Base-by-base conservation (phyloP, 2,113 vertebrate genomes). In the Megaceryle torquata region DNA sequence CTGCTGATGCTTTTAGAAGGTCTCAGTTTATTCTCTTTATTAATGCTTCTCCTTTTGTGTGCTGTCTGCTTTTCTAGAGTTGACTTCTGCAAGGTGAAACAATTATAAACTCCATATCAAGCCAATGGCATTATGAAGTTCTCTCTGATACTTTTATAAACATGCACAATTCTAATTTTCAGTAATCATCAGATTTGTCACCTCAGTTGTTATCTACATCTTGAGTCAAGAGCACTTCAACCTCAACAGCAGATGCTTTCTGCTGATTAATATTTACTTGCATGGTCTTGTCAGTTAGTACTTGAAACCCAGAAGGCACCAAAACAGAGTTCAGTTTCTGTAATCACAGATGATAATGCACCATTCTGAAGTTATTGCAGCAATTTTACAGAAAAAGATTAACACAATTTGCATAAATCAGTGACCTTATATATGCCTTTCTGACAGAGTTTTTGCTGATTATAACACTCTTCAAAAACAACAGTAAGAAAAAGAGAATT, bases 221-320 rank as follows among this genome's bases (percentile, higher is more conserved):
- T 92, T 54, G 54, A 96, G 57, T 95, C 61, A 65, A 94, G 88
- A 93, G 83, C 83, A 39, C 92, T 96, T 89, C 60, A 84, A 11
- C 44, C 75, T 64, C 82, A 84, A 15, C 41, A 65, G 80, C 53
- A 72, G 83, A 69, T 90, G 57, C 77, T 89, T 79, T 95, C 65
- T 95, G 88, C 86, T 97, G 92, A 95, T 97, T 93, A 93, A 87
- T 95, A 91, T 93, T 96, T 96, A 92, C 88, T 93, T 96, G 61
- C 28, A 16, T 53, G 80, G 86, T 78, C 83, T 88, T 95, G 86
- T 76, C 86, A 83, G 82, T 43, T 71, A 60, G 53, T 22, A 35
- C 92, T 92, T 87, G 80, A 93, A 94, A 84, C 57, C 39, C 81
- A 84, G 70, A 96, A 93, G 39, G 80, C 88, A 91, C 85, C 69